Percentiles rank a stretch among this genome's conserved stretches.
These are phyloP conservation scores for Carlito syrichta DNA, from an alignment of 2,113 vertebrate genomes.

Conservation along the genomic window DNA sequence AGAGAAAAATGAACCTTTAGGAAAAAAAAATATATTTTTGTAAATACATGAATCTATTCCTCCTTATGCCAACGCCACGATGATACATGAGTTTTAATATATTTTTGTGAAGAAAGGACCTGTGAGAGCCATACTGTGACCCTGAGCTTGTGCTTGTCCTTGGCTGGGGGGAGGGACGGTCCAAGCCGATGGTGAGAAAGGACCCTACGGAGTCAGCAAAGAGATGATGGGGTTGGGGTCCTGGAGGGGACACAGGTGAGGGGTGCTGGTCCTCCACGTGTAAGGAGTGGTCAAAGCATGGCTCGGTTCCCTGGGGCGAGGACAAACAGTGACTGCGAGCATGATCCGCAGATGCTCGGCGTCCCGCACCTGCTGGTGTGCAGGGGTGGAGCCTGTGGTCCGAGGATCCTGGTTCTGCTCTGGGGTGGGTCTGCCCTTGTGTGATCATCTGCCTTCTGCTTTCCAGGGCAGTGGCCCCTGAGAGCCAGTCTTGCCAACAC, in stretches of 20 bases:
- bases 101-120: neutral
- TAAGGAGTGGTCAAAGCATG: too few species aligned
- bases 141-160: fast-evolving
- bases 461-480: neutral
- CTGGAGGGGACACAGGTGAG: neutral
- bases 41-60: neutral
- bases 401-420: fast-evolving
- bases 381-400: too few species aligned
- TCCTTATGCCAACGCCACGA: neutral
- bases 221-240: fast-evolving
- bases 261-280: neutral
- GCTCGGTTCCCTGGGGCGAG: fast-evolving
- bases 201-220: neutral
- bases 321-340: too few species aligned
- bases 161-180: fast-evolving
- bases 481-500: neutral
- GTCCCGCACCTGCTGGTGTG: fast-evolving
- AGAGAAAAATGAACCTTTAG: neutral
- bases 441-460: neutral
- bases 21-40: neutral
- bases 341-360: fast-evolving
- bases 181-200: neutral
- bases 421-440: too few species aligned
- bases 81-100: neutral
- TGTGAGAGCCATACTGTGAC: fast-evolving